phyloP scores from a whole-genome alignment of 2,113 vertebrate species.

The crab-eating macaque (Macaca fascicularis) region T2T-MFA8v1.1 NC_088381.1:29085501-29086000 shows the following conservation, averaged over 20 bases:
- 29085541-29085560: background rate
- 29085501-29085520: background rate
- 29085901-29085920: background rate
- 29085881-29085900: background rate
- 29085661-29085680: background rate
- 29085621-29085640: background rate
- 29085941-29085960: background rate
- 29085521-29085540: background rate
- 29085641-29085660: background rate
- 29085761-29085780: background rate
- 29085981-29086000: background rate
- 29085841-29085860: background rate
- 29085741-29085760: background rate
- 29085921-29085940: constrained; percentile 3
- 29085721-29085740: background rate
- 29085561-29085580: background rate
- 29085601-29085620: background rate
- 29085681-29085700: background rate
- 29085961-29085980: background rate
- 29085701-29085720: background rate
- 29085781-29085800: background rate
- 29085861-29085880: background rate
- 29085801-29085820: background rate
- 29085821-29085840: constrained; percentile 4
- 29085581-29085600: background rate